These are phyloP conservation scores for Myiozetetes cayanensis DNA, from an alignment of 2,113 vertebrate species.

Conservation along the genomic window DNA sequence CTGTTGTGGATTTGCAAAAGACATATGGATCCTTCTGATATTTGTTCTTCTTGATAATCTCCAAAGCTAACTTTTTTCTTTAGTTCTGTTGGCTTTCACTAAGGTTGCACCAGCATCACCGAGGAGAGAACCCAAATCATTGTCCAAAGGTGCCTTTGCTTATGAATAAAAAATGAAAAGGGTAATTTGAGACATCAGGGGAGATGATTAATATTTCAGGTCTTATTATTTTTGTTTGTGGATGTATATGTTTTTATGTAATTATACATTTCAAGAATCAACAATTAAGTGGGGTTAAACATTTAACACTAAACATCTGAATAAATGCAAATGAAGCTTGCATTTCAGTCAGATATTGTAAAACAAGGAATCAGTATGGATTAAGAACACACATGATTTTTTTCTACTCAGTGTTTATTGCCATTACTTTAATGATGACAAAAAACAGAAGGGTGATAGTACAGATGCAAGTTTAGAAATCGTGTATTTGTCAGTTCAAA, in stretches of 20 bases:
- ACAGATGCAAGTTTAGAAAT: slow-evolving; percentile 27
- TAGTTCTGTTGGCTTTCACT: not conserved
- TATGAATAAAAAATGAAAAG: slow-evolving; percentile 2
- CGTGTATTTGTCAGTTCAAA: not conserved
- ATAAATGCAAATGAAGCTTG: slow-evolving; percentile 73
- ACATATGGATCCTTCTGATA: not conserved
- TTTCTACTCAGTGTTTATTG: slow-evolving; percentile 53
- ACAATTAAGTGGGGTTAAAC: slow-evolving; percentile 38
- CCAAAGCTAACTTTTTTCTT: not conserved
- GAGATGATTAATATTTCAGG: not conserved
- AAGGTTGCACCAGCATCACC: rapidly evolving
- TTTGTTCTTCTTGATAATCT: not conserved
- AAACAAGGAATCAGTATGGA: slow-evolving; percentile 56
- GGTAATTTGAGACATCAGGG: not conserved
- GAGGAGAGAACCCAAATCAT: not conserved
- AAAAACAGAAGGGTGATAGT: slow-evolving; percentile 68
- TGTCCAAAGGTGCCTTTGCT: not conserved
- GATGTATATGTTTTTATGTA: not conserved
- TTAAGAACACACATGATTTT: slow-evolving; percentile 57
- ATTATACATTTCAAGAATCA: slow-evolving; percentile 41
- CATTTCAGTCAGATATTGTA: slow-evolving; percentile 47
- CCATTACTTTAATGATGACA: slow-evolving; percentile 68
- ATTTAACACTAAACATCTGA: slow-evolving; percentile 64
- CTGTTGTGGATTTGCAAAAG: not conserved
- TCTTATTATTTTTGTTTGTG: not conserved